phyloP scores from a whole-genome alignment of 2,113 vertebrate genomes.

The Odobenus rosmarus region DNA sequence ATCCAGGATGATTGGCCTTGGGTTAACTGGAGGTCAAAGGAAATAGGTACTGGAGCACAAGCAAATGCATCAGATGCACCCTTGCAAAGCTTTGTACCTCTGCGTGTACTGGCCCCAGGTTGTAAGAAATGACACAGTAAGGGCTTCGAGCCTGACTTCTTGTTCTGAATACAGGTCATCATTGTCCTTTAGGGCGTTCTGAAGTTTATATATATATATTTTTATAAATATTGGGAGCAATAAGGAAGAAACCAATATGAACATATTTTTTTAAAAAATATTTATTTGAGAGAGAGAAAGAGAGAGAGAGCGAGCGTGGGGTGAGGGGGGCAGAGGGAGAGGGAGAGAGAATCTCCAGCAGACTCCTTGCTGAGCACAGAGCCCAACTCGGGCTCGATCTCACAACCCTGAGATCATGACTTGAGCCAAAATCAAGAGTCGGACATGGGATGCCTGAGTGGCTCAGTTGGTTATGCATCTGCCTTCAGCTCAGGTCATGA shows the following conservation, averaged over 20 bases:
- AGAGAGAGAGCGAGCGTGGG: neutral
- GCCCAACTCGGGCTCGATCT: neutral
- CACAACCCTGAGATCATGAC: neutral
- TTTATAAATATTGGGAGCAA: neutral
- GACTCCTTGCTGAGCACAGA: neutral
- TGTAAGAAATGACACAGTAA: neutral
- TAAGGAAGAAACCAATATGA: neutral
- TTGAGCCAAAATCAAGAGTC: neutral
- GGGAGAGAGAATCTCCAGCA: neutral
- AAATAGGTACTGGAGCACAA: neutral
- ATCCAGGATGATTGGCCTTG: neutral
- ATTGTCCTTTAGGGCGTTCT: neutral
- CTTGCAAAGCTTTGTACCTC: neutral
- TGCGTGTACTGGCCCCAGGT: too few relatives aligned
- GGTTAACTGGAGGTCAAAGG: neutral
- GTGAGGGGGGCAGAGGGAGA: too few relatives aligned
- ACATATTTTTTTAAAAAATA: neutral
- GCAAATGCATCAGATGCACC: rapidly evolving
- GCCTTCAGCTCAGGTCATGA: too few relatives aligned
- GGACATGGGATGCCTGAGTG: too few relatives aligned
- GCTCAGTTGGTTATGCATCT: too few relatives aligned
- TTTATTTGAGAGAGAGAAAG: neutral
- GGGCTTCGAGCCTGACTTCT: neutral
- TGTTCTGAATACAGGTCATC: neutral
- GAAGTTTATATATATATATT: neutral